Evolutionary conservation across 2,888 invertebrate genomes (phyloP), one percentile per base, ranked within the genome.

Genomic region (Patella depressa): DNA sequence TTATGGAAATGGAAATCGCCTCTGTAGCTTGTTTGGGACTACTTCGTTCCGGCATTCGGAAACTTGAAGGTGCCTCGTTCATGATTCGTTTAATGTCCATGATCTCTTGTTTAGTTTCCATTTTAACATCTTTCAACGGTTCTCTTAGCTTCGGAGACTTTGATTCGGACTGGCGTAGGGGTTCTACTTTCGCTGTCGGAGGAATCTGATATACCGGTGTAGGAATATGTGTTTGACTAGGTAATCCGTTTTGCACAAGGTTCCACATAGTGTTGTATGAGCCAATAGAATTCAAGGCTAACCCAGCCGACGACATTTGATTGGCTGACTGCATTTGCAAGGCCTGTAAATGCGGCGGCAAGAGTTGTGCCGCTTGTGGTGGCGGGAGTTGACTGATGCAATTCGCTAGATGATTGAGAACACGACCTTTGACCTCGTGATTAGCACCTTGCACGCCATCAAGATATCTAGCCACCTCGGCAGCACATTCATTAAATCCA

Each of bases 401-500:
- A 72, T 74, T 72, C 34, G 82, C 77, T 15, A 86, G 81, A 74
- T 86, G 85, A 34, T 79, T 75, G 74, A 82, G 70, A 19, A 86
- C 79, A 5, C 84, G 82, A 34, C 76, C 71, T n/a, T 80, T 77
- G 53, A 84, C 83, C n/a, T 82, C 78, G 2, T 76, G 75, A n/a
- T 75, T 74, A 3, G 81, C 75, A 15, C 80, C 81, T n/a, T 83
- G 78, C 57, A 83, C 75, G 12, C 82, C 72, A 53, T 71, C 74
- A 5, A 86, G 65, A 73, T 82, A 86, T 24, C 85, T 76, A 19
- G 78, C 77, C 17, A 85, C 84, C 77, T 86, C 85, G 7, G 74
- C 69, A 0, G 84, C 84, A 76, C 86, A 86, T 73, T 86, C 84
- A 54, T 65, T 79, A 79, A 84, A 85, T 34, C 85, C 85, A 2